phyloP scores from a whole-genome alignment of 2,888 invertebrate species.

The Ennomos quercinarius region DNA sequence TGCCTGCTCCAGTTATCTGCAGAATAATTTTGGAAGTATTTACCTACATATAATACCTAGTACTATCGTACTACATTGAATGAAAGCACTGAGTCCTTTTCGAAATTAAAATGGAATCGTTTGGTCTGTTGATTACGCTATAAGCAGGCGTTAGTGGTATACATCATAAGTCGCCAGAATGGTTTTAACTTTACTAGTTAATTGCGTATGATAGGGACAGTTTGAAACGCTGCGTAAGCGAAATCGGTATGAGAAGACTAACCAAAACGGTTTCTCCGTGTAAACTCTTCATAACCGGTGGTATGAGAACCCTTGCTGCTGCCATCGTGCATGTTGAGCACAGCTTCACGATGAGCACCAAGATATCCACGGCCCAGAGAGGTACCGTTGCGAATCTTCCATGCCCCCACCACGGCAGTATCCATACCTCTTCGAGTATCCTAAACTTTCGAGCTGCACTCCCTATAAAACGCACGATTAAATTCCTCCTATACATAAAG shows the following conservation, averaged over 20 bases:
- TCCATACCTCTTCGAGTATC: conserved; percentile 73
- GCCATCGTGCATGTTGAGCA: conserved; percentile 69
- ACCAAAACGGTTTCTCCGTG: conserved; percentile 78
- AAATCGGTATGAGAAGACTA: conserved; percentile 24
- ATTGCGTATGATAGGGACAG: too few species aligned
- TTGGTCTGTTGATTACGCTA: too few species aligned
- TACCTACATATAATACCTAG: too few species aligned
- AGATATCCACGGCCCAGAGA: conserved; percentile 68
- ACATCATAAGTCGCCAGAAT: too few species aligned
- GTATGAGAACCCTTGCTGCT: conserved; percentile 61
- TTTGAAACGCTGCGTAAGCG: too few species aligned
- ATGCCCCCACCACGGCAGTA: conserved; percentile 77
- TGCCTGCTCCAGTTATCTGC: conserved; percentile 76
- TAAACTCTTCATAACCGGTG: conserved; percentile 71
- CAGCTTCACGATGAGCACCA: conserved; percentile 71
- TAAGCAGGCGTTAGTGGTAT: too few species aligned
- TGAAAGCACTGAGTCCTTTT: too few species aligned
- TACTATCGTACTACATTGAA: too few species aligned
- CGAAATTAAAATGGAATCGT: too few species aligned
- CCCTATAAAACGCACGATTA: conserved; percentile 65
- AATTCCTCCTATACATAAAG: conserved; percentile 71
- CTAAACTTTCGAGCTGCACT: conserved; percentile 71
- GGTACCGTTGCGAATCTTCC: conserved; percentile 67
- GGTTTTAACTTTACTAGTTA: too few species aligned
- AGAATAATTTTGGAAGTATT: background rate